Base-by-base conservation (phyloP, 2,888 invertebrate species). In the Glomeris marginata region DNA sequence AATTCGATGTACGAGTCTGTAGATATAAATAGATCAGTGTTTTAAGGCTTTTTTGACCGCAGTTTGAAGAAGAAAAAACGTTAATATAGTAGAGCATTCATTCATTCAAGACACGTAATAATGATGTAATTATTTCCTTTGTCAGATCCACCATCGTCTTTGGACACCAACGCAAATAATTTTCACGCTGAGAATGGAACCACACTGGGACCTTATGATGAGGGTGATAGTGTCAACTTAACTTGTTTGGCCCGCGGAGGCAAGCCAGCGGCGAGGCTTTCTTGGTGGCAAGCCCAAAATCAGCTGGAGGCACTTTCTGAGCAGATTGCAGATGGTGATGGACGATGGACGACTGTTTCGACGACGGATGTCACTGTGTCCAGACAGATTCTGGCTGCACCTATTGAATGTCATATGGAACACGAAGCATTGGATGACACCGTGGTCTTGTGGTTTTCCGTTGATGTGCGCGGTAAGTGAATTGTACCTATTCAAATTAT, bases 381-480 rank as follows among this genome's bases (percentile, higher is more conserved):
- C 84, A 18, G 78, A 75, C 36, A 84, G 84, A 28, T 28, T 68
- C 67, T 85, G 51, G 77, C 76, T 1, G 79, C 81, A 1, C 75
- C 74, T 58, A 77, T 82, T 59, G 77, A 77, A 59, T 84, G 84
- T 62, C 74, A 74, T 56, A 81, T 82, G 44, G 75, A 77, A 51
- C 84, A 81, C 41, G 76, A 76, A 1, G 81, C 83, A 0, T 66
- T 84, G 20, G 57, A 73, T 74, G 21, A 56, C 21, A 60, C 64
- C 5, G 57, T 63, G 50, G 54, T 57, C 28, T 58, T 62, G 20
- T 62, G 63, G 62, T 67, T 84, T 54, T 74, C 74, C 54, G 71
- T 81, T 28, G 79, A 84, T 62, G 80, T 84, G 40, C 74, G 81
- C 67, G 83, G 84, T 84, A 66, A 73, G 78, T 70, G 28, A 28